Percentiles rank a stretch among this genome's conserved stretches.
These are phyloP conservation scores for Heterochromis multidens DNA, from an alignment of 2,113 vertebrate genomes.

Conservation along the genomic window DNA sequence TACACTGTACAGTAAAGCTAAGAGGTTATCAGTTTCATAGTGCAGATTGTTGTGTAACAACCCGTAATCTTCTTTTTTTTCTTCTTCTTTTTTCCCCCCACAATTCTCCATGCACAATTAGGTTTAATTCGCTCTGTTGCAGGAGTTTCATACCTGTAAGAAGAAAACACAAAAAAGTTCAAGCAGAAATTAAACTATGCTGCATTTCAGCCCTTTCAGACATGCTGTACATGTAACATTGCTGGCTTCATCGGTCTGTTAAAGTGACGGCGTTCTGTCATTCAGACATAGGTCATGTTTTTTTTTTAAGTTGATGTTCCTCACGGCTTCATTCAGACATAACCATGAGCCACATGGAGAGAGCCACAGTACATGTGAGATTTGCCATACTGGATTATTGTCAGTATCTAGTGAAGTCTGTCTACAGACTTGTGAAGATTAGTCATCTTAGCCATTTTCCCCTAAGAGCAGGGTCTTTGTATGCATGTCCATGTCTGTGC, in stretches of 20 bases:
- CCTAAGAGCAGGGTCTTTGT: neutral
- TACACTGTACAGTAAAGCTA: constrained; percentile 31
- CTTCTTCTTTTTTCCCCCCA: neutral
- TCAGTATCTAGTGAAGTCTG: neutral
- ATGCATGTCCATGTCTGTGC: neutral
- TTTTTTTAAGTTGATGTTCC: neutral
- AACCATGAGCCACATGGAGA: neutral
- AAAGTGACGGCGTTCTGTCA: neutral
- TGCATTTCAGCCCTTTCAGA: constrained; percentile 6
- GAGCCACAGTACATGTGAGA: neutral
- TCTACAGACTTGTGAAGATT: neutral
- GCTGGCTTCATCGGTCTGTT: neutral
- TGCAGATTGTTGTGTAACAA: constrained; percentile 37
- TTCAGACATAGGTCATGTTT: neutral
- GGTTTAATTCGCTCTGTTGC: neutral
- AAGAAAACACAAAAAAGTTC: neutral
- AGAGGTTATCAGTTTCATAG: constrained; percentile 30
- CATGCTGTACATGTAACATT: neutral
- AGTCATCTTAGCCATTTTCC: neutral
- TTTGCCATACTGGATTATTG: neutral
- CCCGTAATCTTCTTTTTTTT: neutral
- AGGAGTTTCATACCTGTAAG: neutral
- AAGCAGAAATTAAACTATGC: constrained; percentile 28
- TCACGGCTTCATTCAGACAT: neutral
- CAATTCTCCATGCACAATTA: neutral